These are phyloP conservation scores for Melopsittacus undulatus DNA, from an alignment of 2,797 vertebrate genomes.

Conservation along the genomic window DNA sequence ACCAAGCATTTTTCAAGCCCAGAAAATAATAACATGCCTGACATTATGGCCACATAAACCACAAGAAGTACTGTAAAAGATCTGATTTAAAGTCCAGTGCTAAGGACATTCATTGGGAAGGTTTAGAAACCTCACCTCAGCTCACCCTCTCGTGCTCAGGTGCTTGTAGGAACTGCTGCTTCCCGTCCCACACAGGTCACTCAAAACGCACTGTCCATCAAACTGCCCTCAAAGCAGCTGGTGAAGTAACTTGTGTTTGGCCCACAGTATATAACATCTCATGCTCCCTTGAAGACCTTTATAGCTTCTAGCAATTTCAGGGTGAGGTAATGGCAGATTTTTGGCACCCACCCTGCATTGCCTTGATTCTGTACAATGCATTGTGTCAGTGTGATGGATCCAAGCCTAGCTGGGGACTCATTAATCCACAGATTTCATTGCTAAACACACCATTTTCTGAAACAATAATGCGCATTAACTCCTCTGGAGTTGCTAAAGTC, in stretches of 20 bases:
- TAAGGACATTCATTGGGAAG: background rate
- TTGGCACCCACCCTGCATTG: background rate
- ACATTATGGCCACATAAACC: background rate
- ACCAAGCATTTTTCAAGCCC: background rate
- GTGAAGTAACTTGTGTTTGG: background rate
- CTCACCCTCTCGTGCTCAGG: background rate
- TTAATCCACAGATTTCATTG: constrained; percentile 22
- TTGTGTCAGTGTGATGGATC: background rate
- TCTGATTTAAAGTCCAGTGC: background rate
- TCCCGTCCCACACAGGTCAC: background rate
- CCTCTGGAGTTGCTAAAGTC: background rate
- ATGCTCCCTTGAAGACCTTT: background rate
- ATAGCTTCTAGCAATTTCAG: background rate
- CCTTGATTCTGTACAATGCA: constrained; percentile 2
- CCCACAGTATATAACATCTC: background rate
- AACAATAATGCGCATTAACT: constrained; percentile 13
- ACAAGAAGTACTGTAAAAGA: background rate
- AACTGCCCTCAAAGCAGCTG: background rate
- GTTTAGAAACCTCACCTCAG: background rate
- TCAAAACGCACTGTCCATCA: accelerated
- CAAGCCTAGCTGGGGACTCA: constrained; percentile 3
- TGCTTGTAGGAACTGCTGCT: background rate
- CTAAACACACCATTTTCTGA: constrained; percentile 39
- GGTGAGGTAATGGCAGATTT: constrained; percentile 42
- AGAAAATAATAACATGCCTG: background rate